Evolutionary conservation across 2,113 vertebrate species (phyloP).

Genomic region (Melanocharis versteri): DNA sequence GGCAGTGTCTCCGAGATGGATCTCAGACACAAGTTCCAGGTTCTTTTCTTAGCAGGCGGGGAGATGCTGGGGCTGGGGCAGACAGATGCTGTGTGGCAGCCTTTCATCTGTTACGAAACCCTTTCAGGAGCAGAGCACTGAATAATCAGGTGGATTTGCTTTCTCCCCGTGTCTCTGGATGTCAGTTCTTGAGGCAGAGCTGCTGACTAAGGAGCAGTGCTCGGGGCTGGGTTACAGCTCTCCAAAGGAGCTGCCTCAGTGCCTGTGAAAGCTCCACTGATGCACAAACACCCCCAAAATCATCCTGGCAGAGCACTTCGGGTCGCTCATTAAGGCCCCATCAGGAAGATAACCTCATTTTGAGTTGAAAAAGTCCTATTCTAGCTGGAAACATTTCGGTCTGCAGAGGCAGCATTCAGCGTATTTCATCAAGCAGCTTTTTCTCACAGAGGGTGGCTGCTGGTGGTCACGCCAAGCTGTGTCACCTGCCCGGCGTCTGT

Average conservation of each 20-base stretch:
- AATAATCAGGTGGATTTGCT: not conserved
- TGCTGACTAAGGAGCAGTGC: not conserved
- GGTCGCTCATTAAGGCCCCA: not conserved
- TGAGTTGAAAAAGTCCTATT: not conserved
- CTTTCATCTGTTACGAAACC: not conserved
- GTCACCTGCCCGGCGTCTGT: not conserved
- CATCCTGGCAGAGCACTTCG: not conserved
- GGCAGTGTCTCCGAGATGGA: not conserved
- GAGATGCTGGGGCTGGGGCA: not conserved
- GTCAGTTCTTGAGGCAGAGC: not conserved
- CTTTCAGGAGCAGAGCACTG: not conserved
- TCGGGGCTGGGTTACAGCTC: not conserved
- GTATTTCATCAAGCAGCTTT: not conserved
- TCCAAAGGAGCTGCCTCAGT: not conserved
- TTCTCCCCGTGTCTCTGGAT: not conserved
- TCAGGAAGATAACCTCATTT: not conserved
- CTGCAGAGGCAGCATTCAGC: not conserved
- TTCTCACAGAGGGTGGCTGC: not conserved
- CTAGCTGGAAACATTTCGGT: not conserved
- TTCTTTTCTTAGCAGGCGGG: not conserved
- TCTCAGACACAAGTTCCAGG: not conserved
- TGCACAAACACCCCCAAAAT: not conserved
- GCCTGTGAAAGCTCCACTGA: not conserved
- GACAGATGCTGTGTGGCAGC: not conserved
- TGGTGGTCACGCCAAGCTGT: not conserved